Evolutionary conservation across 2,113 vertebrate genomes (phyloP).

Genomic region (Dipodomys merriami): DNA sequence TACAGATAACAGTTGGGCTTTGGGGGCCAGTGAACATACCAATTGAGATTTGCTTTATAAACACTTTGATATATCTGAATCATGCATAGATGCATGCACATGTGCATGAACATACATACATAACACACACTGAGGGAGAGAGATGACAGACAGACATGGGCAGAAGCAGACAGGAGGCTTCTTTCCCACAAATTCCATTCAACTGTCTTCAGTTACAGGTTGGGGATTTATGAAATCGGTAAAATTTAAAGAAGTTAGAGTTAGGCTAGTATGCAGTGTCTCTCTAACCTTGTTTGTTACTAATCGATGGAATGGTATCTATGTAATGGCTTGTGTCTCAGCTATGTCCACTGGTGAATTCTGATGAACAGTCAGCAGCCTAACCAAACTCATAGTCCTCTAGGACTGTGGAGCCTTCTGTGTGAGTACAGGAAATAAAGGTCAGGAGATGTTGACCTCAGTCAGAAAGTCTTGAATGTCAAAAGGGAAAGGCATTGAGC

Average conservation of each 20-base stretch:
- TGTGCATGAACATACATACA: neutral
- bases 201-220: neutral
- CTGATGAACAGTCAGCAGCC: neutral
- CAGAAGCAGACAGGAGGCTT: neutral
- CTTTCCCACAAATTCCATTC: neutral
- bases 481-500: neutral
- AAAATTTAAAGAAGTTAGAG: constrained; percentile 6
- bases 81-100: neutral
- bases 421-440: neutral
- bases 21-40: neutral
- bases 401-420: neutral
- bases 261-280: neutral
- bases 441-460: neutral
- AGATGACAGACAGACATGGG: too few relatives aligned
- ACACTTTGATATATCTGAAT: constrained; percentile 18
- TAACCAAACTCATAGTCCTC: neutral
- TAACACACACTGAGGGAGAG: neutral
- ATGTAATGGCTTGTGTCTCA: neutral
- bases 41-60: neutral
- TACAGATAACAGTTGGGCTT: neutral
- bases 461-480: neutral
- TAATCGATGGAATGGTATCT: neutral
- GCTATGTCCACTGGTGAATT: neutral
- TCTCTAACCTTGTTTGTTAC: neutral
- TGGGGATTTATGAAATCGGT: neutral